Conservation (phyloP, 2,888 invertebrate genomes). For the Eumacrocentrus americanus region DNA sequence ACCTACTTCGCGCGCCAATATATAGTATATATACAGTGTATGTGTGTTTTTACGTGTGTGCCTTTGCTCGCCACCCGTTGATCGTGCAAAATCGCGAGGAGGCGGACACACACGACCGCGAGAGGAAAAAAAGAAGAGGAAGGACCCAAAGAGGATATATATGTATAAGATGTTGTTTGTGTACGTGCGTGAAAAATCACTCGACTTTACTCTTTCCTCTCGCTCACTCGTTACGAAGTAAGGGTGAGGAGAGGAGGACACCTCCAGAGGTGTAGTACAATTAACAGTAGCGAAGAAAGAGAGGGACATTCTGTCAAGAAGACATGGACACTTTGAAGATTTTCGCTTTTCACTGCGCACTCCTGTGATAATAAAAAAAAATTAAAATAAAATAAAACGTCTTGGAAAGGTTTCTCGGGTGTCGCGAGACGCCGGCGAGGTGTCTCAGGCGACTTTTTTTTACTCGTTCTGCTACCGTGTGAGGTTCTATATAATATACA, state of each 20-base stretch:
- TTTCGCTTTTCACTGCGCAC: too few species aligned
- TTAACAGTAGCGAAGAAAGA: neutral
- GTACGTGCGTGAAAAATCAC: constrained; percentile 5
- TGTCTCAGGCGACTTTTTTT: too few species aligned
- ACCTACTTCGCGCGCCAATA: neutral
- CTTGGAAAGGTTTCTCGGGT: too few species aligned
- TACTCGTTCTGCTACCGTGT: too few species aligned
- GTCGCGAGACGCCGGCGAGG: too few species aligned
- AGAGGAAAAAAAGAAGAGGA: neutral
- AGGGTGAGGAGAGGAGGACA: neutral
- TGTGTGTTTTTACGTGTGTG: constrained; percentile 19
- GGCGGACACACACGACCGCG: constrained; percentile 19
- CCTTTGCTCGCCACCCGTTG: constrained; percentile 18
- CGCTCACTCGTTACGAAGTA: neutral
- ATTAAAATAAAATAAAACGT: too few species aligned
- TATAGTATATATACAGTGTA: constrained; percentile 12
- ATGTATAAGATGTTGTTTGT: neutral
- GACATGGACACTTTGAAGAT: too few species aligned
- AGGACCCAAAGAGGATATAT: neutral
- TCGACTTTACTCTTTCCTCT: neutral
- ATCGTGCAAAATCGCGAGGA: constrained; percentile 25
- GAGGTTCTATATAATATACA: too few species aligned
- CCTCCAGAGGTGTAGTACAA: neutral
- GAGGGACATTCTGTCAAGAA: too few species aligned
- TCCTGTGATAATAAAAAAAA: too few species aligned